Base-by-base conservation (phyloP, 2,113 vertebrate species). In the Cardinalis cardinalis region DNA sequence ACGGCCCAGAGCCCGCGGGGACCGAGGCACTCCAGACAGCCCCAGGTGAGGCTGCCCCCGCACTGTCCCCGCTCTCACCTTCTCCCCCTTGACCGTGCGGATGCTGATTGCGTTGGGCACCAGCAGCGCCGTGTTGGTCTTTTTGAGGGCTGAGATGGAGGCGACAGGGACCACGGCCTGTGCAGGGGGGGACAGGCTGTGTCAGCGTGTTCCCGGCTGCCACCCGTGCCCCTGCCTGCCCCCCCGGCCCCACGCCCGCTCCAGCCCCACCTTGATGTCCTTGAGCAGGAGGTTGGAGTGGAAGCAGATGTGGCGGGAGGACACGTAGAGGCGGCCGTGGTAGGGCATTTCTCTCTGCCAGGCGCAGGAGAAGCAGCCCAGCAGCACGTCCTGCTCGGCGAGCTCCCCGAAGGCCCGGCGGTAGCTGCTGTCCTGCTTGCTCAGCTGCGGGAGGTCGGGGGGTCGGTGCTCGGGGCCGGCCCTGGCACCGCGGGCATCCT, bases 71-170 rank as follows among this genome's bases (percentile, higher is more conserved):
- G 0, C 31, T 65, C 97, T 85, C 43, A 98, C 98, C 98, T 99
- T 99, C 21, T 98, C 97, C n/a, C 98, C 98, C 2, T 96, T 82
- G 2, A 55, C 75, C 4, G 98, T 99, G 53, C 97, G 98, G 77
- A 99, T 72, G 10, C 98, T 98, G 92, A 99, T 92, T 11, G 98
- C 98, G 1, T 99, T 99, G 48, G 98, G 98, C 32, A 99, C 98
- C 68, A 99, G 95, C 32, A 99, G 91, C 3, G 97, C 98, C 0
- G 95, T 99, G 93, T 99, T 99, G 95, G 98, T 98, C 82, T 99
- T 99, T 94, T 99, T 99, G 80, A 99, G 79, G 31, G 95, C 73
- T 3, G 80, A 93, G 81, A 99, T 96, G 53, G 83, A 96, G 32
- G 94, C 55, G 10, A 98, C 73, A 1, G 98, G 98, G 82, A 99